phyloP scores from a whole-genome alignment of 2,797 vertebrate genomes.

The Limnodromus scolopaceus region DNA sequence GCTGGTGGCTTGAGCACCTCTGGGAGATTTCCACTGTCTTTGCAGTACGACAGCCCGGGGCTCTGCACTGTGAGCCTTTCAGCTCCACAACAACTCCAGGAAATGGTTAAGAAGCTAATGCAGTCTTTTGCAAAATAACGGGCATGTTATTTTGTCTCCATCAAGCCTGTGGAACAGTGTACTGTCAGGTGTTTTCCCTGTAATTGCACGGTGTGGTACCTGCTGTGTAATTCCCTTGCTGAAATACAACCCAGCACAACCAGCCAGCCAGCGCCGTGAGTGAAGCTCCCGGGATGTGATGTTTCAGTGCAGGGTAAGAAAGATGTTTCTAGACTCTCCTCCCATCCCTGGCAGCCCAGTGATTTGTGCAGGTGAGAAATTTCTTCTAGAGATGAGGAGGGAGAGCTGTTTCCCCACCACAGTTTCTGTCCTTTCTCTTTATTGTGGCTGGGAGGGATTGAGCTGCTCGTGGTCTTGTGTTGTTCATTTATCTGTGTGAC shows the following conservation, averaged over 20 bases:
- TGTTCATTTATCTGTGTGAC: not conserved
- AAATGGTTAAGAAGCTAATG: not conserved
- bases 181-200: not conserved
- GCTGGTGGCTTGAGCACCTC: not conserved
- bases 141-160: not conserved
- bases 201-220: not conserved
- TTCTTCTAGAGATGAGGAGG: not conserved
- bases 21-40: not conserved
- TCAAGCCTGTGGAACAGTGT: not conserved
- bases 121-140: not conserved
- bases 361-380: not conserved
- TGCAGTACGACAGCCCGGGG: not conserved
- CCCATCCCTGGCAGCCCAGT: not conserved
- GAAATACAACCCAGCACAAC: not conserved
- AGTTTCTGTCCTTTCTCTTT: not conserved
- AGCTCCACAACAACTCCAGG: rapidly evolving
- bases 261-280: rapidly evolving
- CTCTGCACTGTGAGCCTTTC: not conserved
- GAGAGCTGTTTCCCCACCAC: not conserved
- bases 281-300: not conserved
- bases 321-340: not conserved
- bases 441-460: rapidly evolving
- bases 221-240: not conserved
- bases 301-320: not conserved
- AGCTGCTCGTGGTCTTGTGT: not conserved